Evolutionary conservation across 1,140 invertebrate genomes (phyloP).

Genomic region (Neodiprion lecontei): DNA sequence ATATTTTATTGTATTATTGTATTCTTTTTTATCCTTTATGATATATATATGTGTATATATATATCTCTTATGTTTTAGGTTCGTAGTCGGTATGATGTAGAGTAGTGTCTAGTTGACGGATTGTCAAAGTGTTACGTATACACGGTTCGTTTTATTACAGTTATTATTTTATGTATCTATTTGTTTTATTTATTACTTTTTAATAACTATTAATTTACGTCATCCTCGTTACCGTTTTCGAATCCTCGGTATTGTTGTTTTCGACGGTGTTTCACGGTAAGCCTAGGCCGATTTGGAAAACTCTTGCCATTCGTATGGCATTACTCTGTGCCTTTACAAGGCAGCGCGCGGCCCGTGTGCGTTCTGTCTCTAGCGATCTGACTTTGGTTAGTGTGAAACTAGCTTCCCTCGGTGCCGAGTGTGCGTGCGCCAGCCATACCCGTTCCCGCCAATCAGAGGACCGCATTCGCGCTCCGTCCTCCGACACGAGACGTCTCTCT

Average conservation of each 20-base stretch:
- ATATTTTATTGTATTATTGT: background rate
- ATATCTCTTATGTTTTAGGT: background rate
- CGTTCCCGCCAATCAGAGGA: slow-evolving; percentile 41
- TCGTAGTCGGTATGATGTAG: background rate
- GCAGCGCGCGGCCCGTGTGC: slow-evolving; percentile 40
- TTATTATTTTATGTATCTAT: background rate
- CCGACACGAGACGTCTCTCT: slow-evolving; percentile 12
- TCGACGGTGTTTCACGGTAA: background rate
- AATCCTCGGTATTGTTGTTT: background rate
- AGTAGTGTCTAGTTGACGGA: slow-evolving; percentile 38
- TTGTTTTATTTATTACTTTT: background rate
- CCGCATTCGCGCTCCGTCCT: background rate
- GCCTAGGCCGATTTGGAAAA: background rate
- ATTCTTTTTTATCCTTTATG: background rate
- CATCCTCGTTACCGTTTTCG: no score
- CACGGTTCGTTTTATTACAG: slow-evolving; percentile 30
- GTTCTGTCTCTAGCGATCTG: background rate
- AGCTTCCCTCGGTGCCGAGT: background rate
- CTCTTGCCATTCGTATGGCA: slow-evolving; percentile 1
- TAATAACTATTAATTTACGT: background rate
- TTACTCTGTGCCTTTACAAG: slow-evolving; percentile 46
- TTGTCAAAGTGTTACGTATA: slow-evolving; percentile 51
- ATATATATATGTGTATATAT: background rate
- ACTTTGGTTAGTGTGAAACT: background rate
- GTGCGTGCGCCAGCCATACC: slow-evolving; percentile 35